phyloP scores from a whole-genome alignment of 2,113 vertebrate species.

The Sorex fumeus region DNA sequence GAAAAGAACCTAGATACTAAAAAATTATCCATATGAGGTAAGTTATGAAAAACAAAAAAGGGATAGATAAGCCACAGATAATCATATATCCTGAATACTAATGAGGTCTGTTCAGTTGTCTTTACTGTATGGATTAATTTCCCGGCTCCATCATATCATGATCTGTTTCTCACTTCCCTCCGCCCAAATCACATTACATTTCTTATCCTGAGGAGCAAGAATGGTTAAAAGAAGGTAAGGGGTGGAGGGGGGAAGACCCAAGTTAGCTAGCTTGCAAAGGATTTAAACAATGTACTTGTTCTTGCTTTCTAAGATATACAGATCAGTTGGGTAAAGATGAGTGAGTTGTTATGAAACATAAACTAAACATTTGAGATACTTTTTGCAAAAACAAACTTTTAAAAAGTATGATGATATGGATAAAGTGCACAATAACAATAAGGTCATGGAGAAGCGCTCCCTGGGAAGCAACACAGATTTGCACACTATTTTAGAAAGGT shows the following conservation, averaged over 20 bases:
- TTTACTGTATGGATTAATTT: not conserved
- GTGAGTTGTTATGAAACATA: constrained; percentile 27
- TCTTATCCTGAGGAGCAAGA: constrained; percentile 59
- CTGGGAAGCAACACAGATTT: not conserved
- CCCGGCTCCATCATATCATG: not conserved
- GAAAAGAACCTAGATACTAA: not conserved
- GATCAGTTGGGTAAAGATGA: not conserved
- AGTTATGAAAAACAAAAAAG: not conserved
- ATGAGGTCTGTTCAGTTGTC: constrained; percentile 32
- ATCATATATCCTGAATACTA: constrained; percentile 44
- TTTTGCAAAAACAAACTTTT: constrained; percentile 34
- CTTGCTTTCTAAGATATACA: constrained; percentile 54
- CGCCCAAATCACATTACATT: not conserved
- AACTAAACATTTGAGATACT: not conserved
- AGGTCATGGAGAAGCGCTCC: not conserved
- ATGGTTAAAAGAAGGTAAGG: constrained; percentile 54
- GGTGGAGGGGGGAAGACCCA: not conserved
- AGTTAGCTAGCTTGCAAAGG: constrained; percentile 54
- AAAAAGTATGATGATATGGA: not conserved
- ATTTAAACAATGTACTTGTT: constrained; percentile 48
- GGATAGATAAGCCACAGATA: not conserved
- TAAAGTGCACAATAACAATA: not conserved
- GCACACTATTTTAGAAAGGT: constrained; percentile 46
- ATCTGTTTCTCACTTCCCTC: constrained; percentile 40
- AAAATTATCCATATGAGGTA: not conserved